phyloP scores from a whole-genome alignment of 53 echinoderm and acorn worm genomes.

The Hippasteria phrygiana region DNA sequence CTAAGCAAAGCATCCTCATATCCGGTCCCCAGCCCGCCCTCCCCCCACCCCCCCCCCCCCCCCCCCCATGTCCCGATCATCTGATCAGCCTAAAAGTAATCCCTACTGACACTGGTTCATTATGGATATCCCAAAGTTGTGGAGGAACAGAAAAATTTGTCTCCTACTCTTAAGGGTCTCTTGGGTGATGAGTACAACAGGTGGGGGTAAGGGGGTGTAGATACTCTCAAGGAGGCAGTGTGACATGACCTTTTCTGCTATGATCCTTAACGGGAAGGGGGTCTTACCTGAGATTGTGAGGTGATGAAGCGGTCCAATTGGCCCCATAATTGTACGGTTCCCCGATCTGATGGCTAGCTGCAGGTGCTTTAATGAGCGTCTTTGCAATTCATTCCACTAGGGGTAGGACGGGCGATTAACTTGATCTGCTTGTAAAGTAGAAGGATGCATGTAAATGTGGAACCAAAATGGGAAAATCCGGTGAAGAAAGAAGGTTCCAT shows the following conservation, averaged over 20 bases:
- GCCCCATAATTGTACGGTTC: slow-evolving; percentile 59
- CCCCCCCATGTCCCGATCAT: slow-evolving; percentile 6
- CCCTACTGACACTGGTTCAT: slow-evolving; percentile 49
- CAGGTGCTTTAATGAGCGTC: slow-evolving; percentile 59
- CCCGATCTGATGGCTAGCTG: slow-evolving; percentile 31
- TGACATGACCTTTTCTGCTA: slow-evolving; percentile 49
- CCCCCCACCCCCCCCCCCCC: background rate
- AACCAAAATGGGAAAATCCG: background rate
- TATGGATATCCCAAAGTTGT: slow-evolving; percentile 60
- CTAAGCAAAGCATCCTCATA: slow-evolving; percentile 39
- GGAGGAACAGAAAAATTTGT: slow-evolving; percentile 59
- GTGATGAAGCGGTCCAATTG: slow-evolving; percentile 45
- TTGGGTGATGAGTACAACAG: slow-evolving; percentile 22
- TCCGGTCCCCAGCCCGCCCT: slow-evolving; percentile 23
- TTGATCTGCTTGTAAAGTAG: slow-evolving; percentile 48
- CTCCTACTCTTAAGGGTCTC: slow-evolving; percentile 43
- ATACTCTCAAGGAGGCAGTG: background rate
- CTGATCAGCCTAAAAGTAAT: slow-evolving; percentile 33
- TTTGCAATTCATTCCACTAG: slow-evolving; percentile 48
- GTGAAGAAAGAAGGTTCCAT: background rate
- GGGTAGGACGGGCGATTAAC: slow-evolving; percentile 25
- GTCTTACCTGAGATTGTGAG: slow-evolving; percentile 63
- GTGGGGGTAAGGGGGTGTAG: slow-evolving; percentile 26
- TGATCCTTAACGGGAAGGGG: slow-evolving; percentile 54
- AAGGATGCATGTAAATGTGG: slow-evolving; percentile 16